phyloP scores from a whole-genome alignment of 2,797 vertebrate genomes.

The Sebastes melanostomus region DNA sequence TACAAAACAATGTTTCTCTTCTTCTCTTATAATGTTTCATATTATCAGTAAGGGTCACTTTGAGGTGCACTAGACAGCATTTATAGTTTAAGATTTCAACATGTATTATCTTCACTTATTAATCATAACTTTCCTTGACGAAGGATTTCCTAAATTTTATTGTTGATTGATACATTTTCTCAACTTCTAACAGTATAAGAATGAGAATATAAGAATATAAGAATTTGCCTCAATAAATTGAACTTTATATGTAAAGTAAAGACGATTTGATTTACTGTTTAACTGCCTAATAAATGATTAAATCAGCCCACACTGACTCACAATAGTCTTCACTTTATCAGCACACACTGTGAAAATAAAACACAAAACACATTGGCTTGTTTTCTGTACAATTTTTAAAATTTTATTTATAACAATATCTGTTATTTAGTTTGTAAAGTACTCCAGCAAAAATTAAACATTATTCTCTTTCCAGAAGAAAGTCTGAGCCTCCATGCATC shows the following conservation, averaged over 20 bases:
- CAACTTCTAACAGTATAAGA: not conserved
- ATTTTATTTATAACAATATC: conserved; percentile 99
- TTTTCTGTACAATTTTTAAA: conserved; percentile 84
- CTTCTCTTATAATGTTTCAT: not conserved
- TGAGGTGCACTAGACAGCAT: not conserved
- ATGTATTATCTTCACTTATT: not conserved
- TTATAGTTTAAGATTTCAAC: not conserved
- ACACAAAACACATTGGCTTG: conserved; percentile 18
- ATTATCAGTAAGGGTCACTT: not conserved
- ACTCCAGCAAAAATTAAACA: conserved; percentile 95
- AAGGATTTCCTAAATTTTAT: not conserved
- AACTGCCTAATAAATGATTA: not conserved
- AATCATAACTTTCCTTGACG: not conserved
- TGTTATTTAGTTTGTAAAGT: conserved; percentile 96
- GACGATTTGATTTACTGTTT: not conserved
- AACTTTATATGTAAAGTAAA: not conserved
- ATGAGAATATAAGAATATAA: not conserved
- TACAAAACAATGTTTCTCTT: not conserved
- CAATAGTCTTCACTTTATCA: not conserved
- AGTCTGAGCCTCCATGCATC: conserved; percentile 84
- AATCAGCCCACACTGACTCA: not conserved
- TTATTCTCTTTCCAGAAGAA: conserved; percentile 87
- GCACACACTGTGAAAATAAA: not conserved
- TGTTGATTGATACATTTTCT: not conserved
- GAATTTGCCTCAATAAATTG: not conserved